Evolutionary conservation across 2,797 vertebrate species (phyloP).

Genomic region (Pampus argenteus): DNA sequence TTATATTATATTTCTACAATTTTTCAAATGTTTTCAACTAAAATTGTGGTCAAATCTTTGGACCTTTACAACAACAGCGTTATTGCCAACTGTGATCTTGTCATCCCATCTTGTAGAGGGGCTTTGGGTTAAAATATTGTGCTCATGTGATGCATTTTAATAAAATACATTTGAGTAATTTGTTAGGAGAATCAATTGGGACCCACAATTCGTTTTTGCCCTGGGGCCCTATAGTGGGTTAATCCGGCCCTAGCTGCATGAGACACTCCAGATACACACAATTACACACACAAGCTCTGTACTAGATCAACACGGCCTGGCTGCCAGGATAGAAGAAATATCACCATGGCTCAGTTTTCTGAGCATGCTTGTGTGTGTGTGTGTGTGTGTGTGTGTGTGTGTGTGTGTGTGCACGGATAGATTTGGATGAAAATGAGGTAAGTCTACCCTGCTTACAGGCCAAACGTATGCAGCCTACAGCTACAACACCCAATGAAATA

Average conservation of each 20-base stretch:
- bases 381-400: too few species aligned
- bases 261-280: not conserved
- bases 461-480: conserved; percentile 10
- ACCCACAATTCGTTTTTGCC: not conserved
- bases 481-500: not conserved
- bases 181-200: not conserved
- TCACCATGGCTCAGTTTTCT: conserved; percentile 11
- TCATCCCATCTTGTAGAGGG: too few species aligned
- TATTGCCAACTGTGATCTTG: too few species aligned
- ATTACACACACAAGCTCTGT: not conserved
- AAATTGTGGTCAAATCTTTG: too few species aligned
- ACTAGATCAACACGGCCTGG: conserved; percentile 1
- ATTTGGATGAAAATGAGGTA: conserved; percentile 7
- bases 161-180: not conserved
- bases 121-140: too few species aligned
- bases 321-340: conserved; percentile 11
- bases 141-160: not conserved
- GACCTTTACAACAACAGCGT: too few species aligned
- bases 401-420: not conserved
- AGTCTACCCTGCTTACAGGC: not conserved
- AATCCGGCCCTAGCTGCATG: not conserved
- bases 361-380: not conserved
- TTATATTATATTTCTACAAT: too few species aligned
- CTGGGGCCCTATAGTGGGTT: not conserved
- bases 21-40: too few species aligned